Evolutionary conservation across 2,113 vertebrate species (phyloP), one percentile per base, ranked within the genome.

Genomic region (Pelobates fuscus): DNA sequence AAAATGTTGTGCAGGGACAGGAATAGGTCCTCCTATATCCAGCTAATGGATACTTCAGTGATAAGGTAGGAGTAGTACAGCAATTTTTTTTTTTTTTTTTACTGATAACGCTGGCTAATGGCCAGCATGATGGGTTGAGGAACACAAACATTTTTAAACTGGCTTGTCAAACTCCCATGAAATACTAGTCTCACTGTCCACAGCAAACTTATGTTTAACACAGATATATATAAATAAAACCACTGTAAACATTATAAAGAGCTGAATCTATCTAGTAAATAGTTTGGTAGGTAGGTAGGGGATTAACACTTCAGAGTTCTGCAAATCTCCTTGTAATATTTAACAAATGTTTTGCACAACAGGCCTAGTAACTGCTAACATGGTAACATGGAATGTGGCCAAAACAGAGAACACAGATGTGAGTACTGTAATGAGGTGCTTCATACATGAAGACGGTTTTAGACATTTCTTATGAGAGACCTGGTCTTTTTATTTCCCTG

Each of bases 311-410:
- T n/a, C n/a, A n/a, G n/a, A n/a, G n/a, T n/a, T 70, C 14, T 43
- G 37, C 55, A 26, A 58, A 26, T 41, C 55, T 43, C 52, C 30
- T 14, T 20, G 5, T 70, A 59, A 59, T 70, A 54, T 59, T 59
- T 44, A 70, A 59, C 54, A 26, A 59, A 43, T n/a, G 23, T 26
- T 25, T 15, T 41, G 30, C 10, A 23, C 57, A 6, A 43, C 32
- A 70, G 21, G 11, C 68, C 68, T 44, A 44, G 68, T 70, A n/a
- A 70, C 68, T n/a, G 55, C 55, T 59, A 70, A 44, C 54, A 59
- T 26, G 17, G 30, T 70, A 70, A 70, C 54, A 70, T 25, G 52
- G 67, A 25, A 58, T 32, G 67, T n/a, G 29, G 67, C 18, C 67
- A 69, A 20, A 55, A 17, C 43, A 57, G 26, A 20, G 17, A 55